Conservation (phyloP, 2,113 vertebrate genomes). For the Callopanchax toddi region DNA sequence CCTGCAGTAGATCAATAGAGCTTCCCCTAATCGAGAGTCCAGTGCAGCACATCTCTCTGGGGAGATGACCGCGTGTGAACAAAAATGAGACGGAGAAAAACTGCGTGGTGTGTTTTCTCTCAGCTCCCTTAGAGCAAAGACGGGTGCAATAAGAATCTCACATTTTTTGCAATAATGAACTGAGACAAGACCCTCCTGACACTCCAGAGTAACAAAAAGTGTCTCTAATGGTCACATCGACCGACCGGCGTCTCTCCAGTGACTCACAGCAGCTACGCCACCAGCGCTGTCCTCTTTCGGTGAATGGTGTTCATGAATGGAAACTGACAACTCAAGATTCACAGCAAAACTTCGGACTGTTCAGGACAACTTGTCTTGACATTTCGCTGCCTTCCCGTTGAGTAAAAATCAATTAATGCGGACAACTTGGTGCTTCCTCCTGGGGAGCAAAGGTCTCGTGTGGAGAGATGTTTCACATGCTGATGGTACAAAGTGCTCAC, state of each 20-base stretch:
- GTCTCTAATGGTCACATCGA: constrained; percentile 11
- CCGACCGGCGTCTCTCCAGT: constrained; percentile 10
- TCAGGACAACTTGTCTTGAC: not conserved
- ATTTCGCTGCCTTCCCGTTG: constrained; percentile 1
- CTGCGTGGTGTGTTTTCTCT: constrained; percentile 16
- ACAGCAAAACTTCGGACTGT: not conserved
- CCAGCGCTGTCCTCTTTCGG: not conserved
- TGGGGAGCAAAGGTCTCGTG: constrained; percentile 7
- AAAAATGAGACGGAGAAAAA: constrained; percentile 4
- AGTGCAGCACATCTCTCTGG: constrained; percentile 28
- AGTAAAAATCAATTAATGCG: not conserved
- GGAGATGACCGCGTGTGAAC: constrained; percentile 6
- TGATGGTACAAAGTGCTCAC: constrained; percentile 9
- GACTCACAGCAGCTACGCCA: no score
- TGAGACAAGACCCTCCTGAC: no score
- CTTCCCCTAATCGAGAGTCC: constrained; percentile 41
- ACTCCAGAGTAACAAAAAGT: constrained; percentile 27
- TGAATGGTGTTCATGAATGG: not conserved
- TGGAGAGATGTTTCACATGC: constrained; percentile 10
- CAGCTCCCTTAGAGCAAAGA: constrained; percentile 28
- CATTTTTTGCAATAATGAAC: constrained; percentile 33
- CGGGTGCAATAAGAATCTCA: constrained; percentile 40
- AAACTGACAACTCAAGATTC: not conserved
- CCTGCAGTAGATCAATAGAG: constrained; percentile 54
- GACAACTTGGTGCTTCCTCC: not conserved